These are phyloP conservation scores for Lochmaea capreae DNA, from an alignment of 2,888 invertebrate species.

Conservation along the genomic window DNA sequence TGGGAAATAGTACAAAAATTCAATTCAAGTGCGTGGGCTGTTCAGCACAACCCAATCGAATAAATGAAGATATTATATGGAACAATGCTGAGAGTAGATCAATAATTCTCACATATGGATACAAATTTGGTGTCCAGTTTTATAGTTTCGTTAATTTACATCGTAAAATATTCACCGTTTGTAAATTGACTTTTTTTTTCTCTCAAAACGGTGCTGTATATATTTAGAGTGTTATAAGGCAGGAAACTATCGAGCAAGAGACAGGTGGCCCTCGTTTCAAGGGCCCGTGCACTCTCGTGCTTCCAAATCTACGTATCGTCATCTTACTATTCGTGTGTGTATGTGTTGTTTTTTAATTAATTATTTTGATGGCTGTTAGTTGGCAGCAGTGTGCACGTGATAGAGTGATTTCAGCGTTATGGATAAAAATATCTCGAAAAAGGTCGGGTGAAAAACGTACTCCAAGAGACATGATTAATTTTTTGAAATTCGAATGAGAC, in stretches of 20 bases:
- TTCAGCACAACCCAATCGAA: too few species aligned
- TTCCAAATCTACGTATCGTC: constrained; percentile 11
- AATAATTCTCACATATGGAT: too few species aligned
- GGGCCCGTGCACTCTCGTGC: constrained; percentile 15
- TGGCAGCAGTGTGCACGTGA: constrained; percentile 1
- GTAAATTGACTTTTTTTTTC: too few species aligned
- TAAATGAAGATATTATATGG: too few species aligned
- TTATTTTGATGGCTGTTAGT: constrained; percentile 2
- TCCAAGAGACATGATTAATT: too few species aligned
- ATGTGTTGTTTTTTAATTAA: background rate
- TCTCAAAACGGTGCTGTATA: background rate
- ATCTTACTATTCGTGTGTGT: constrained; percentile 1
- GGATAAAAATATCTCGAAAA: background rate
- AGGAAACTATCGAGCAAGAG: constrained; percentile 5
- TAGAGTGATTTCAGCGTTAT: constrained; percentile 5
- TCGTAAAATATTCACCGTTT: too few species aligned
- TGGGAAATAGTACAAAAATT: too few species aligned
- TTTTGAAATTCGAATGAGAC: too few species aligned
- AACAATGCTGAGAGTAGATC: too few species aligned
- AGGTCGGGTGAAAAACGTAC: background rate
- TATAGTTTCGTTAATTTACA: too few species aligned
- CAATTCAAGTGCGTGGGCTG: too few species aligned
- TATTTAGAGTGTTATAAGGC: constrained; percentile 4
- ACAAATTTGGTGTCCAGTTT: too few species aligned
- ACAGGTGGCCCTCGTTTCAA: constrained; percentile 21